Conservation (phyloP, 2,113 vertebrate species). For the Furnarius figulus region DNA sequence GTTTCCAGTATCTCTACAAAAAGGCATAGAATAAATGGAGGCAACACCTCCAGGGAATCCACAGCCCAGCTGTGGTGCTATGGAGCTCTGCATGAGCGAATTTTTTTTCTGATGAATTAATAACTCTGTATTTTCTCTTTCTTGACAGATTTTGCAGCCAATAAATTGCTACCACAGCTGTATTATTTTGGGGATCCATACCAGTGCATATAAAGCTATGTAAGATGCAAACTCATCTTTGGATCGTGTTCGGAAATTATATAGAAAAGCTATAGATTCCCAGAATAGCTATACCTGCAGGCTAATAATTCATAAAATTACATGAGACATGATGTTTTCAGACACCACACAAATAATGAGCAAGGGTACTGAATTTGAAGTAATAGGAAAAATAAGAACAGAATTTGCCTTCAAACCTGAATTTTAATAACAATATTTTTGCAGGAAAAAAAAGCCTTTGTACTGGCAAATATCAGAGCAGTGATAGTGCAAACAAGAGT, state of each 20-base stretch:
- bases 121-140: background rate
- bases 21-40: background rate
- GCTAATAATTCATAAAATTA: background rate
- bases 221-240: background rate
- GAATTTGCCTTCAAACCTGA: background rate
- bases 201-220: background rate
- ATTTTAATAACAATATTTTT: background rate
- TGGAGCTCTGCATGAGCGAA: background rate
- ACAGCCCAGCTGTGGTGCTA: background rate
- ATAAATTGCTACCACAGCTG: background rate
- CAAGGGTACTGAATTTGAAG: background rate
- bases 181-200: background rate
- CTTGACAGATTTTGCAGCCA: background rate
- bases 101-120: background rate
- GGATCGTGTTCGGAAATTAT: background rate
- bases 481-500: background rate
- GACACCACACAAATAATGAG: background rate
- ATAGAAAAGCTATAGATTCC: background rate
- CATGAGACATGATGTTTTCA: background rate
- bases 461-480: background rate
- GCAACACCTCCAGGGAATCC: background rate
- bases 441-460: rapidly evolving
- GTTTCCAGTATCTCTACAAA: background rate
- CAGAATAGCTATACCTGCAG: background rate
- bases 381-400: background rate